These are phyloP conservation scores for Sebastes itinus DNA, from an alignment of 2,797 vertebrate species.

Conservation along the genomic window DNA sequence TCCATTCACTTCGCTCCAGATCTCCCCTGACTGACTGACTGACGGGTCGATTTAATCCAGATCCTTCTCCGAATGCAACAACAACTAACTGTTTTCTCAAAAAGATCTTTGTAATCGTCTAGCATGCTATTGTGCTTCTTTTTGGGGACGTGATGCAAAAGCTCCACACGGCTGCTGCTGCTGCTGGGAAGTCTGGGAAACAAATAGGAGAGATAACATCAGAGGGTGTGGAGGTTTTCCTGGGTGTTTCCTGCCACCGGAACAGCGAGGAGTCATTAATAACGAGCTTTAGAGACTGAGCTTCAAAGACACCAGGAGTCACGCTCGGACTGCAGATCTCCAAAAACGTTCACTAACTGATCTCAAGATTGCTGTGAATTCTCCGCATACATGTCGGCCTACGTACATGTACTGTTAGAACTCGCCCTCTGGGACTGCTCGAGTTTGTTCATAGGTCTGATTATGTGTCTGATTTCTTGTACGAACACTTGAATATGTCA, in stretches of 20 bases:
- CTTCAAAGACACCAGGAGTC: slow-evolving; percentile 51
- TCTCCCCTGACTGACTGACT: slow-evolving; percentile 18
- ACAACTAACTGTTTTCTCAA: not conserved
- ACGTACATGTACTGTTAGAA: too few species aligned
- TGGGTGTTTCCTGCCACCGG: slow-evolving; percentile 58
- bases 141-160: not conserved
- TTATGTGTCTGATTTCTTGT: too few species aligned
- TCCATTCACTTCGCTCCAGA: slow-evolving; percentile 51
- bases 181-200: slow-evolving; percentile 39
- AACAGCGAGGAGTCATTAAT: slow-evolving; percentile 51
- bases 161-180: not conserved
- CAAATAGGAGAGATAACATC: slow-evolving; percentile 61
- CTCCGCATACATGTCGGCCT: too few species aligned
- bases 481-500: too few species aligned
- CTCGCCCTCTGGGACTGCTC: too few species aligned
- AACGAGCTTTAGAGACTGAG: slow-evolving; percentile 49
- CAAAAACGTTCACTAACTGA: not conserved
- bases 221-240: slow-evolving; percentile 64
- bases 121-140: not conserved
- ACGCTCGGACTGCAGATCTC: not conserved
- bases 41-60: not conserved
- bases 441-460: too few species aligned
- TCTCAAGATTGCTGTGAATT: not conserved
- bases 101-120: not conserved
- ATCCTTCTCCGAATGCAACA: slow-evolving; percentile 9